phyloP scores from a whole-genome alignment of 2,888 invertebrate species.

The Cybosia mesomella region DNA sequence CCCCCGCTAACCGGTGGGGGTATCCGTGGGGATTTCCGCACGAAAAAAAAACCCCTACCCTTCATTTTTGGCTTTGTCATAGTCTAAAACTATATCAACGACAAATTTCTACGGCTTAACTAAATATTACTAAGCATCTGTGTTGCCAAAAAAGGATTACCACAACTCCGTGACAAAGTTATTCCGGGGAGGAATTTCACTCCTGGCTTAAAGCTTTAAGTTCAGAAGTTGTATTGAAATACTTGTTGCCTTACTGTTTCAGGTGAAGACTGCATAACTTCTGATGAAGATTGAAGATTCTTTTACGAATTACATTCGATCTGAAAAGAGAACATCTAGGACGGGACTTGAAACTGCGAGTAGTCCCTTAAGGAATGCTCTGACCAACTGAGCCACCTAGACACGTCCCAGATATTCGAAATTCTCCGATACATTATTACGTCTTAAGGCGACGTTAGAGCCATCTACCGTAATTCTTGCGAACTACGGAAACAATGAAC shows the following conservation, averaged over 20 bases:
- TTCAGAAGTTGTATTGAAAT: conserved; percentile 1
- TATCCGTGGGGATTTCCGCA: too few relatives aligned
- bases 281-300: background rate
- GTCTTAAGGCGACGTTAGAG: too few relatives aligned
- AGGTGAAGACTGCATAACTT: background rate
- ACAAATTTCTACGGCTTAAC: background rate
- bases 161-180: background rate
- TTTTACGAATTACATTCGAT: background rate
- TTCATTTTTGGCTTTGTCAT: background rate
- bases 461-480: too few relatives aligned
- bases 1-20: too few relatives aligned
- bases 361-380: too few relatives aligned
- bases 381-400: too few relatives aligned
- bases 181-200: background rate
- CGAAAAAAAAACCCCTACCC: too few relatives aligned
- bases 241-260: background rate
- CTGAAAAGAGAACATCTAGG: too few relatives aligned
- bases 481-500: too few relatives aligned
- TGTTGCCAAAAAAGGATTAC: conserved; percentile 1
- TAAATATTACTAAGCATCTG: background rate
- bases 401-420: too few relatives aligned
- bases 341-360: too few relatives aligned
- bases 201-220: background rate
- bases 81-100: background rate
- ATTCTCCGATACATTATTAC: too few relatives aligned